Percentiles rank a stretch among this genome's conserved stretches.
phyloP scores from a whole-genome alignment of 2,797 vertebrate species.

The Epinephelus coioides region DNA sequence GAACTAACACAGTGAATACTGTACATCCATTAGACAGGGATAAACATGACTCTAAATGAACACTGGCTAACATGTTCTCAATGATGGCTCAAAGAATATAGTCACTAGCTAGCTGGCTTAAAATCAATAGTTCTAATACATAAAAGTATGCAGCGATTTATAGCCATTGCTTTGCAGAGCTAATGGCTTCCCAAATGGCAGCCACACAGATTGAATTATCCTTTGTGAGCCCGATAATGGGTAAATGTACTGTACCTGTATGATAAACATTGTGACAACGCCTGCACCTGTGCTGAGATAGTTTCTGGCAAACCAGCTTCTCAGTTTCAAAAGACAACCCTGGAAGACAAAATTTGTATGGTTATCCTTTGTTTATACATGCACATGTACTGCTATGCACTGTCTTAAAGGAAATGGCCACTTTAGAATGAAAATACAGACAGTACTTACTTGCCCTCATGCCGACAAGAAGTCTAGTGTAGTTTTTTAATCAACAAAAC shows the following conservation, averaged over 20 bases:
- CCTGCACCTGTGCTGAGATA: slow-evolving; percentile 78
- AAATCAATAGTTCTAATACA: background rate
- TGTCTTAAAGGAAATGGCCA: background rate
- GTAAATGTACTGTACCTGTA: slow-evolving; percentile 70
- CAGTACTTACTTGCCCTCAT: too few relatives aligned
- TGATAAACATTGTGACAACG: slow-evolving; percentile 75
- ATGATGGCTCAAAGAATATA: background rate
- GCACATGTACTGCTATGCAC: background rate
- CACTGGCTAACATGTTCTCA: background rate
- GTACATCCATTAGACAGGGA: too few relatives aligned
- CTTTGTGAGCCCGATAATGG: too few relatives aligned
- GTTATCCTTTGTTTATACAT: background rate
- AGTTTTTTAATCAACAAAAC: too few relatives aligned
- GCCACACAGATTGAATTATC: too few relatives aligned
- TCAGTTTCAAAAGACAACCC: slow-evolving; percentile 78
- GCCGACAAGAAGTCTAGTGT: too few relatives aligned
- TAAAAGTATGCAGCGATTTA: background rate
- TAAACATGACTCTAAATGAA: background rate
- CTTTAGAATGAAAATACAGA: too few relatives aligned
- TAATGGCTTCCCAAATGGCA: background rate
- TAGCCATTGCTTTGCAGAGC: background rate
- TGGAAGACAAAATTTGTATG: slow-evolving; percentile 38
- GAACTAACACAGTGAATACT: too few relatives aligned
- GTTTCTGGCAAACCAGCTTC: slow-evolving; percentile 76
- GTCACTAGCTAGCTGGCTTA: background rate